These are phyloP conservation scores for Opisthocomus hoazin DNA, from an alignment of 2,113 vertebrate genomes.

Conservation along the genomic window DNA sequence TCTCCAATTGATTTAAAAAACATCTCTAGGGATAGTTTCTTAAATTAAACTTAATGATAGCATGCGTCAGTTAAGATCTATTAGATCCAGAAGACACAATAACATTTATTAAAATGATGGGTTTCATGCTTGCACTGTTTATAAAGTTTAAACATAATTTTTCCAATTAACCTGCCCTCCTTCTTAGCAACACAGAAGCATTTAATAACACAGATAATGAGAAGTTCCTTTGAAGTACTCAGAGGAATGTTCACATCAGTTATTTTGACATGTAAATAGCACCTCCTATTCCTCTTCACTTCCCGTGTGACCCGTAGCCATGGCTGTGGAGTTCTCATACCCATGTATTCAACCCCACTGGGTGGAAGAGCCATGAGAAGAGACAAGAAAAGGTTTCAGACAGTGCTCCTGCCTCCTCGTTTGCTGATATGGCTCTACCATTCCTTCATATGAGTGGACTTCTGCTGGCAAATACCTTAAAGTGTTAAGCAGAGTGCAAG, in stretches of 20 bases:
- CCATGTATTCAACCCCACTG: background rate
- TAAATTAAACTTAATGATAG: conserved; percentile 63
- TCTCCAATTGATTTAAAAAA: conserved; percentile 47
- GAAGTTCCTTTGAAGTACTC: conserved; percentile 35
- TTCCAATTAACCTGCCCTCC: background rate
- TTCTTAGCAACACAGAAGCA: background rate
- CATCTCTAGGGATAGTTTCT: conserved; percentile 46
- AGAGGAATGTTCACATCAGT: conserved; percentile 38
- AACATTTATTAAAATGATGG: conserved; percentile 51
- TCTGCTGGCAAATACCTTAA: background rate
- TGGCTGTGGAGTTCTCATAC: background rate
- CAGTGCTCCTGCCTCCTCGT: accelerated
- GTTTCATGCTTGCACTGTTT: background rate
- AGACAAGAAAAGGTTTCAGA: background rate
- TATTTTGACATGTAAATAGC: conserved; percentile 40
- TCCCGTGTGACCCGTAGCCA: background rate
- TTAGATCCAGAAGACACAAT: background rate
- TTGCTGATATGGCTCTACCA: background rate
- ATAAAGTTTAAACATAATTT: conserved; percentile 42
- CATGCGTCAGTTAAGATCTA: conserved; percentile 44
- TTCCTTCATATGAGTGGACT: accelerated
- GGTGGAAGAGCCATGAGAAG: background rate
- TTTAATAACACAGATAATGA: conserved; percentile 31
- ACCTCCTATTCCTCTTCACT: background rate
- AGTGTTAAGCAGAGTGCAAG: background rate